Evolutionary conservation across 1,140 invertebrate genomes (phyloP).

Genomic region (Nephila pilipes): DNA sequence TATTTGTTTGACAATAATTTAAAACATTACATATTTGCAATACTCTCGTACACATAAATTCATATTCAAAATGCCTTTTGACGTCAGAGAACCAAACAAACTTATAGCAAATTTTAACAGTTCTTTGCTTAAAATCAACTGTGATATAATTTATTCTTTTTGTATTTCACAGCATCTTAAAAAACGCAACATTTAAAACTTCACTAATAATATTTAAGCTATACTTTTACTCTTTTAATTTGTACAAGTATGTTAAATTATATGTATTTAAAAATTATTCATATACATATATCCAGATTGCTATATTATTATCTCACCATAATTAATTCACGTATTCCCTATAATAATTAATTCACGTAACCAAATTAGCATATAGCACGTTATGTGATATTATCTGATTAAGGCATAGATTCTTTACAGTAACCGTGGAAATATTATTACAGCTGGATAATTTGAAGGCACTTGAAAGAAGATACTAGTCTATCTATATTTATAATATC

Average conservation of each 20-base stretch:
- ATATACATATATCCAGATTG: too few species aligned
- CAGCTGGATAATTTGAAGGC: not conserved
- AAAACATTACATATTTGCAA: not conserved
- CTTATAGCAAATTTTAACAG: not conserved
- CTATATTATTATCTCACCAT: too few species aligned
- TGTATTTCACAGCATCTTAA: too few species aligned
- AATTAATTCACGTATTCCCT: too few species aligned
- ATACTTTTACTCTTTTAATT: too few species aligned
- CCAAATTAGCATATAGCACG: too few species aligned
- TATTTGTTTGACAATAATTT: constrained; percentile 4
- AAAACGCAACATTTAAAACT: too few species aligned
- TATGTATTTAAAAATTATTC: too few species aligned
- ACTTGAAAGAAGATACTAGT: not conserved
- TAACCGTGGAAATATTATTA: not conserved
- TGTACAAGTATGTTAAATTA: too few species aligned
- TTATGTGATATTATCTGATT: not conserved
- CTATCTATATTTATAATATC: constrained; percentile 13
- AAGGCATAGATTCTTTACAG: not conserved
- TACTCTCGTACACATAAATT: not conserved
- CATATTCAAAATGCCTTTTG: not conserved
- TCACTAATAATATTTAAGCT: too few species aligned
- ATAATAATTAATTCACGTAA: too few species aligned
- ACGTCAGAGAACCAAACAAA: not conserved
- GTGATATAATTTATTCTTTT: not conserved
- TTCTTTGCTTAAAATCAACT: not conserved